phyloP scores from a whole-genome alignment of 2,888 invertebrate genomes.

The Dendrolimus pini region DNA sequence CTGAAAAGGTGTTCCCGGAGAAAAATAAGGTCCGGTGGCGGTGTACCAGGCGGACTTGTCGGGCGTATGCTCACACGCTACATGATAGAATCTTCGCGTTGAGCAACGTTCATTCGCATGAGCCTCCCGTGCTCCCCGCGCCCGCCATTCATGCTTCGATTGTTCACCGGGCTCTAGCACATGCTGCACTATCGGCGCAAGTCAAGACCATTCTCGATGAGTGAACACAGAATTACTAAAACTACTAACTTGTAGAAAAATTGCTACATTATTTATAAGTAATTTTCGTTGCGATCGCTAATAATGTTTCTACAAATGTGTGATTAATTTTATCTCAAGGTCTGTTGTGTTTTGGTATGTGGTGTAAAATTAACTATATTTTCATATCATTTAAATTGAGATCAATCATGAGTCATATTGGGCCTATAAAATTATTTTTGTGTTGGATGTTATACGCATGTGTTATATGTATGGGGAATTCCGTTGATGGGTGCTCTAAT shows the following conservation, averaged over 20 bases:
- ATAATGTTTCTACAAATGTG: background rate
- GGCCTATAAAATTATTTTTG: background rate
- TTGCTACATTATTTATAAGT: background rate
- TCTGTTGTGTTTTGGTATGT: background rate
- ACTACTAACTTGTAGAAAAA: background rate
- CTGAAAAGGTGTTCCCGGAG: constrained; percentile 71
- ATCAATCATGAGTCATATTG: background rate
- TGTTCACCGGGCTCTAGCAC: constrained; percentile 28
- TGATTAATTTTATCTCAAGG: background rate
- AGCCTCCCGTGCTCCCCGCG: constrained; percentile 38
- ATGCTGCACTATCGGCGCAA: constrained; percentile 32
- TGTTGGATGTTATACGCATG: background rate
- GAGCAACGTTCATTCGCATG: constrained; percentile 67
- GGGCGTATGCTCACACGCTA: constrained; percentile 69
- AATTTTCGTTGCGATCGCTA: background rate
- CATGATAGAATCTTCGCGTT: constrained; percentile 70
- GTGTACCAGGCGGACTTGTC: constrained; percentile 69
- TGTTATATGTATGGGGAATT: background rate
- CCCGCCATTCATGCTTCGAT: constrained; percentile 3
- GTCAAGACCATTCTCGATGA: constrained; percentile 54
- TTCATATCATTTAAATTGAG: background rate
- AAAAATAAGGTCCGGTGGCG: constrained; percentile 73
- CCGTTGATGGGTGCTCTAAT: background rate
- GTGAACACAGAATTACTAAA: constrained; percentile 17
- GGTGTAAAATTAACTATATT: background rate